Base-by-base conservation (phyloP, 1,140 invertebrate genomes). In the Temnothorax nylanderi region DNA sequence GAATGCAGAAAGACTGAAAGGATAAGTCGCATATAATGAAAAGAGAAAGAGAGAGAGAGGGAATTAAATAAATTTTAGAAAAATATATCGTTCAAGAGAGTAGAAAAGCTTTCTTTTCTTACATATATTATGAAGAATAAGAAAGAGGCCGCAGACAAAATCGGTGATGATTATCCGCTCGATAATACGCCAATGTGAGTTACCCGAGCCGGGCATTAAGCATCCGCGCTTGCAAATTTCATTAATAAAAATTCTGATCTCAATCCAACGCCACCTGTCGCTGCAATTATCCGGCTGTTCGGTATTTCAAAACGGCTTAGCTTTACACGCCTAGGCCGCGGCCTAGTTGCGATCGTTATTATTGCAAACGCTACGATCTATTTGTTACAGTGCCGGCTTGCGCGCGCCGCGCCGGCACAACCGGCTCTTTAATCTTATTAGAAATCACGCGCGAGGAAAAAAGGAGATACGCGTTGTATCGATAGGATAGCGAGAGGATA, bases 291-390 rank as follows among this genome's bases (percentile, higher is more conserved):
- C 80, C 56, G 69, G 54, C 65, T 71, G 65, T 47, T 74, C 80
- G 26, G 58, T 84, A 84, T 84, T 84, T 84, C 80, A 84, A 74
- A 84, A 75, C 80, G 41, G n/a, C 41, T 84, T 84, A 71, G 37
- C 37, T 10, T 71, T 69, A 81, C 65, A 75, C 54, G 26, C 62
- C 21, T 69, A 81, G 64, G 21, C 34, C 74, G 21, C 71, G 62
- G 56, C 75, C 88, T 89, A 87, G 86, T 90, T 88, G 76, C 76
- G 69, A 82, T 89, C 76, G 85, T 89, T 87, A 90, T 82, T 86
- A 89, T 89, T 69, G 56, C 84, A 89, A 89, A 89, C 80, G 88
- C 86, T 74, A 60, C 67, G 47, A 74, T 84, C 69, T 74, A 44
- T 84, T 84, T 84, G 80, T 87, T 87, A 87, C 76, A 49, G 62